Conservation (phyloP, 1,140 invertebrate species). For the Drosophila hydei region DNA sequence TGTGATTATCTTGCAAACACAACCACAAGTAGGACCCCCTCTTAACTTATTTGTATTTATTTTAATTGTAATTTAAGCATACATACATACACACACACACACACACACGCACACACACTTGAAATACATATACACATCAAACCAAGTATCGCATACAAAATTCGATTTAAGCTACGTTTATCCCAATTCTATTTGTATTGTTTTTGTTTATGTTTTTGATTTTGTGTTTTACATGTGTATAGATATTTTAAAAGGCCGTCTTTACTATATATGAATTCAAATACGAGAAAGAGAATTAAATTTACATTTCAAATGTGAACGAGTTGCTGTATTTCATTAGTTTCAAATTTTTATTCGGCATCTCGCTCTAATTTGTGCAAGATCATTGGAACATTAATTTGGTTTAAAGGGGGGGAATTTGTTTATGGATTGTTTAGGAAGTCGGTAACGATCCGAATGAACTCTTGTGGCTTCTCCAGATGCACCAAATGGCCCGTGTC, state of each 20-base stretch:
- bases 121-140: conserved; percentile 26
- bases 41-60: conserved; percentile 52
- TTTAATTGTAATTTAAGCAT: conserved; percentile 51
- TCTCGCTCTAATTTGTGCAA: conserved; percentile 37
- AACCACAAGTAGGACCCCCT: conserved; percentile 1
- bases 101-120: not conserved
- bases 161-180: conserved; percentile 8
- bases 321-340: conserved; percentile 1
- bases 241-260: conserved; percentile 88
- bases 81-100: conserved; percentile 26
- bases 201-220: not conserved
- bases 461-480: conserved; percentile 93
- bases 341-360: not conserved
- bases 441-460: conserved; percentile 87
- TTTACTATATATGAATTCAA: conserved; percentile 27
- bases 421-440: conserved; percentile 82
- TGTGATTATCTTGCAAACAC: conserved; percentile 56
- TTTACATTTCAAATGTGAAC: conserved; percentile 76
- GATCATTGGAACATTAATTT: too few species aligned
- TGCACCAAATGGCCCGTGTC: conserved; percentile 96
- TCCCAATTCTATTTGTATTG: not conserved
- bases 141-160: too few species aligned
- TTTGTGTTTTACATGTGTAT: conserved; percentile 79
- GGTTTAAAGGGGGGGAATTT: too few species aligned
- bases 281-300: conserved; percentile 80